Base-by-base conservation (phyloP, 2,113 vertebrate species). In the Oncorhynchus clarkii region DNA sequence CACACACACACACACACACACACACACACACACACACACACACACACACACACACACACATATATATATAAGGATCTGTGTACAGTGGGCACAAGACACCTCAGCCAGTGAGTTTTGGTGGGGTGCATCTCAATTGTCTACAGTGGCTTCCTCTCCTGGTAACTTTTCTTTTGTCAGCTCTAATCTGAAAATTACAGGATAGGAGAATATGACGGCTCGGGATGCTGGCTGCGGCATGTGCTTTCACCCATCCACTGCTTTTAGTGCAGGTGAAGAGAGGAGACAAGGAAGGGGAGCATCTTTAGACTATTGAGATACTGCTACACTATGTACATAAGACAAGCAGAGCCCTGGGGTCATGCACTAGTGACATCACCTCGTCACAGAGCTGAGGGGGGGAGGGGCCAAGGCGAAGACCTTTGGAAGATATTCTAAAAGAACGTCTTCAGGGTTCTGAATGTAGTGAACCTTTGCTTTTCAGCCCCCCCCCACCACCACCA, bases 301-400 rank as follows among this genome's bases (percentile, higher is more conserved):
- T 22, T 16, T 29, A 29, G 34, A 69, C 34, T 69, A 9, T 34
- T 68, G 18, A 27, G 49, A 66, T 51, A 57, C 2, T 13, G 31
- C 27, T 22, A 66, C 14, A 64, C 34, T 67, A n/a, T 60, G 26
- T 11, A 66, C 22, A 72, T 54, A 54, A 24, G 9, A 26, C 34
- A 74, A 81, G 75, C 60, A 74, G 72, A 79, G 64, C 60, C 22
- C 74, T 62, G 59, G 64, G 16, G 26, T 67, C 48, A 29, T 27
- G 39, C 45, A 67, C 14, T 65, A 14, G 45, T 76, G 69, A 78
- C 71, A 79, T 84, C 27, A 77, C 75, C 81, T 87, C 67, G 78
- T 76, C 68, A 78, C n/a, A 73, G 86, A 80, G 71, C 20, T 26
- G 76, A 72, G 71, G 76, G 69, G 57, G 64, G 68, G 80, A 70